Base-by-base conservation (phyloP, 2,113 vertebrate species). In the Chrysochloris asiatica region DNA sequence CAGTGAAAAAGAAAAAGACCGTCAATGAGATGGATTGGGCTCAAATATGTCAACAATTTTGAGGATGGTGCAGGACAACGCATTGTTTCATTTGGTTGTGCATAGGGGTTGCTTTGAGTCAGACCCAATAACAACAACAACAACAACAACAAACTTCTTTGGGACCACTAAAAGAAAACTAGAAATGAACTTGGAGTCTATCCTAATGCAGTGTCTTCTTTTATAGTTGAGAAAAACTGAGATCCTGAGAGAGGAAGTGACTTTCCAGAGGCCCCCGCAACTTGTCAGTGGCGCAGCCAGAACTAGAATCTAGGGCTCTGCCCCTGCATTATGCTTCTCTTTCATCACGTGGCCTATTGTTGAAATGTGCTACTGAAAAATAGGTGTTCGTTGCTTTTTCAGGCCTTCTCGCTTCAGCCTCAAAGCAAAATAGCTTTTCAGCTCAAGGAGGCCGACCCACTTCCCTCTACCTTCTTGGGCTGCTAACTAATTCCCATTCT, bases 211-310 rank as follows among this genome's bases (percentile, higher is more conserved):
- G 45, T 16, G 28, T 56, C 21, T 87, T 63, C 14, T 56, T 75
- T 72, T 30, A 72, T 56, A 50, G 71, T 48, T 75, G 36, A 78
- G 79, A 71, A 94, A 28, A 47, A 9, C 36, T 12, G 43, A 67
- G 26, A 38, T 63, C n/a, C 88, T 79, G n/a, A 61, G 72, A 67
- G 76, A 94, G 79, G 79, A 90, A 73, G 19, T 43, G 48, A 65
- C 50, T 87, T 77, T 79, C 63, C 76, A 8, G 36, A 71, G 72
- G 54, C n/a, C 10, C 78, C 48, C 22, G 48, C 33, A 45, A 28
- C 52, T 48, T 61, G 54, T 75, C 65, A 45, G 71, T 3, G 13
- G 45, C 14, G 4, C 16, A 43, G 71, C 88, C 63, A 43, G 61
- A 71, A 47, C 33, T 19, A 2, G 81, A 63, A 54, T 36, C 65